A percentile compares a stretch with the other conserved stretches of the same genome.
These are phyloP conservation scores for Drosophila mimica DNA, from an alignment of 2,888 invertebrate genomes.

Conservation along the genomic window DNA sequence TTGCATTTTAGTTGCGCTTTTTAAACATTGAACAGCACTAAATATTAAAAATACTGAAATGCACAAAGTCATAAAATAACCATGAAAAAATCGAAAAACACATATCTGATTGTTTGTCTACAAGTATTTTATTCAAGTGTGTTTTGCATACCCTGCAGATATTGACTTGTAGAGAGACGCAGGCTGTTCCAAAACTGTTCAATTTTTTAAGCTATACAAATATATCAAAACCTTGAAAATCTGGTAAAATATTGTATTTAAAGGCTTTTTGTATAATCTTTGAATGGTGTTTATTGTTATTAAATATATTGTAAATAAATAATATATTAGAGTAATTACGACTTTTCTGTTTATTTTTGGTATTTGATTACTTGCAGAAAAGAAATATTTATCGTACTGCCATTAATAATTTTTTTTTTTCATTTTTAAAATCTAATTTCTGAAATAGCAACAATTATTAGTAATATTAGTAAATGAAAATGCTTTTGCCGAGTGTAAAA, in stretches of 20 bases:
- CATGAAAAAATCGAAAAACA: conserved; percentile 25
- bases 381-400: accelerated
- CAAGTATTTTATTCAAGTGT: conserved; percentile 39
- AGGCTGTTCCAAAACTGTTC: neutral
- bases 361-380: neutral
- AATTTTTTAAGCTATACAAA: neutral
- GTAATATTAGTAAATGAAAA: neutral
- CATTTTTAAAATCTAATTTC: accelerated
- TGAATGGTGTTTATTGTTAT: neutral
- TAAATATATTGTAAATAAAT: neutral
- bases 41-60: conserved; percentile 14
- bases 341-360: neutral
- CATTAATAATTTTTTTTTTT: neutral
- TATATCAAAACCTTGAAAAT: neutral
- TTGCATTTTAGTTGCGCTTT: conserved; percentile 51
- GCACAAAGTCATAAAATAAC: conserved; percentile 25
- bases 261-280: neutral
- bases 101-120: conserved; percentile 4
- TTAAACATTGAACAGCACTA: conserved; percentile 50
- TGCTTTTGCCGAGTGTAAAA: neutral
- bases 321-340: neutral
- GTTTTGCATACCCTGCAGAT: conserved; percentile 1
- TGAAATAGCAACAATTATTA: neutral
- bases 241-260: neutral
- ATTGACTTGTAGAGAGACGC: neutral